A percentile compares a stretch with the other conserved stretches of the same genome.
Conservation (phyloP, 2,797 vertebrate genomes). For the Mus caroli region DNA sequence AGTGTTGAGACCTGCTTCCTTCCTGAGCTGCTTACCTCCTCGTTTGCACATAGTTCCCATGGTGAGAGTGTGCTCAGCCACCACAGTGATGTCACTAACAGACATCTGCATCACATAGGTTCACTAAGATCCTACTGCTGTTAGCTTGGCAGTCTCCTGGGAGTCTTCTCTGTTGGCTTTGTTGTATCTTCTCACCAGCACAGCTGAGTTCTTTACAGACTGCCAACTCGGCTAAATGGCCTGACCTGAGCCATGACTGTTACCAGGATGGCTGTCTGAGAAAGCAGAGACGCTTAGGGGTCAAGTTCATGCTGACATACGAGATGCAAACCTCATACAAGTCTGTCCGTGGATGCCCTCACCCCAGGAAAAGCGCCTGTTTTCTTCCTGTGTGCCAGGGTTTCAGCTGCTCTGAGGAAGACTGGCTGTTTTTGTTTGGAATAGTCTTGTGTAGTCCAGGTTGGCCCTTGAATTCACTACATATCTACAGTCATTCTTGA, state of each 20-base stretch:
- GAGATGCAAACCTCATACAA: neutral
- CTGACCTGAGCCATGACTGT: constrained; percentile 96
- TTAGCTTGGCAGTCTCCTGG: neutral
- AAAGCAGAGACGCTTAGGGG: neutral
- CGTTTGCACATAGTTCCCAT: neutral
- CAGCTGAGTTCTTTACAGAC: constrained; percentile 98
- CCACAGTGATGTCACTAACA: neutral
- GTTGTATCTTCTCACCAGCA: constrained; percentile 99
- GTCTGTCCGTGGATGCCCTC: accelerated
- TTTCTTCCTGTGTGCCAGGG: neutral
- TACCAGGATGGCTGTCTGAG: constrained; percentile 31
- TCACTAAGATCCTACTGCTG: neutral
- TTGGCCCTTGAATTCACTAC: neutral
- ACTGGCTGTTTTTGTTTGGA: neutral
- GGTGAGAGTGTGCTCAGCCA: neutral
- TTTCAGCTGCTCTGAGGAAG: neutral
- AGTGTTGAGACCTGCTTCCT: neutral
- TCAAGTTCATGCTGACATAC: neutral
- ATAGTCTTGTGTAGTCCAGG: neutral
- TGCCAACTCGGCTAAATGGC: constrained; percentile 98
- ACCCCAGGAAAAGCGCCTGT: neutral
- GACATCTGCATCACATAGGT: neutral
- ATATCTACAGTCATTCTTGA: neutral
- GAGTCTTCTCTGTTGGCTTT: constrained; percentile 91
- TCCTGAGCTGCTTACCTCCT: neutral